Evolutionary conservation across 2,113 vertebrate genomes (phyloP).

Genomic region (Lophochroa leadbeateri): DNA sequence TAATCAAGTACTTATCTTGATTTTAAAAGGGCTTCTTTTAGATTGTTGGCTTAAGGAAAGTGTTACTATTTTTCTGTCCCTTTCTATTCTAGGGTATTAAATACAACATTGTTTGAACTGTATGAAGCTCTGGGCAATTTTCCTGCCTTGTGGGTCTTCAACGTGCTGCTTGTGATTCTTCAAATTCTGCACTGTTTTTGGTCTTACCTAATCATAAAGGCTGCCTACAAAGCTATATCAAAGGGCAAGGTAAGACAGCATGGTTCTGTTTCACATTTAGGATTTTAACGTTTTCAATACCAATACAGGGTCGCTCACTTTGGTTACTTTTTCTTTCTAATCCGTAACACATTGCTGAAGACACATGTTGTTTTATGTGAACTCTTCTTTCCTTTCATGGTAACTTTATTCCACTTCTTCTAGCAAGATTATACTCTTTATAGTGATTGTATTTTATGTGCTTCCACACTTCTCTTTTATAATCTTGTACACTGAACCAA

Average conservation of each 20-base stretch:
- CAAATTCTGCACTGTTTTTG: slow-evolving; percentile 92
- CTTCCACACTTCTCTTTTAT: not conserved
- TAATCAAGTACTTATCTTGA: not conserved
- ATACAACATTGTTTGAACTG: slow-evolving; percentile 92
- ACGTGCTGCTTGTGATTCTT: slow-evolving; percentile 86
- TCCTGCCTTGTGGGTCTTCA: slow-evolving; percentile 95
- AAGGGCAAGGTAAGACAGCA: slow-evolving; percentile 91
- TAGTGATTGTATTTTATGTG: not conserved
- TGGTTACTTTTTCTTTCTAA: not conserved
- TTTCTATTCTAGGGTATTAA: slow-evolving; percentile 87
- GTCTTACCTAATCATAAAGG: slow-evolving; percentile 94
- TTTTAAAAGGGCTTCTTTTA: not conserved
- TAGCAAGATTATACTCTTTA: not conserved
- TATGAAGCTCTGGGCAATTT: slow-evolving; percentile 96
- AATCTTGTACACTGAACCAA: not conserved
- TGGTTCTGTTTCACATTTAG: not conserved
- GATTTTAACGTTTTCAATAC: not conserved
- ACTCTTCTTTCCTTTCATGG: not conserved
- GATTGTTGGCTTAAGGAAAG: not conserved
- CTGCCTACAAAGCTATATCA: slow-evolving; percentile 89
- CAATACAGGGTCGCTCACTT: not conserved
- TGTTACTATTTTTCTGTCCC: not conserved
- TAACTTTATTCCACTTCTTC: not conserved
- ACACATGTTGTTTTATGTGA: not conserved
- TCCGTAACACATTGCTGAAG: not conserved